These are phyloP conservation scores for Cyclargus thomasi DNA, from an alignment of 1,140 invertebrate species.

Conservation along the genomic window DNA sequence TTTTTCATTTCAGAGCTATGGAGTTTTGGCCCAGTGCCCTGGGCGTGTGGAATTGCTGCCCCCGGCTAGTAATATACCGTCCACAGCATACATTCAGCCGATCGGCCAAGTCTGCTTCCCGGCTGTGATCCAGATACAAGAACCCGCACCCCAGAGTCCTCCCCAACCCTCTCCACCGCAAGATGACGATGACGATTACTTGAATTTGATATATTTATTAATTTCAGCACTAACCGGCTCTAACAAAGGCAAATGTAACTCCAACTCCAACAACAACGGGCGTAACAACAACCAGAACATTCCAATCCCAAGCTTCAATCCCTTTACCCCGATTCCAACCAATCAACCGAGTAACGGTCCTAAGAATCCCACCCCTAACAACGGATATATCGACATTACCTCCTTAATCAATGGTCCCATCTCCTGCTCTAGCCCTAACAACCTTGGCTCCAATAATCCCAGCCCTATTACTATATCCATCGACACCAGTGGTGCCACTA, in stretches of 20 bases:
- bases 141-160: background rate
- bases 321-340: background rate
- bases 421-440: background rate
- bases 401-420: background rate
- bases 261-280: background rate
- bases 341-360: background rate
- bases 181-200: slow-evolving; percentile 38
- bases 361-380: background rate
- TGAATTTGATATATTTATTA: slow-evolving; percentile 41
- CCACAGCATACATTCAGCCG: slow-evolving; percentile 33
- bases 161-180: background rate
- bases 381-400: background rate
- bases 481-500: background rate
- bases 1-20: slow-evolving; percentile 29
- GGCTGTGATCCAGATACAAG: slow-evolving; percentile 24
- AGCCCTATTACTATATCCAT: background rate
- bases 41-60: slow-evolving; percentile 29
- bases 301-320: background rate
- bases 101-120: slow-evolving; percentile 41
- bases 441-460: background rate
- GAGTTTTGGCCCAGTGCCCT: slow-evolving; percentile 30
- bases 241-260: background rate
- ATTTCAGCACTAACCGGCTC: slow-evolving; percentile 36
- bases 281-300: background rate
- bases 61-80: slow-evolving; percentile 26